Evolutionary conservation across 37 sponge, comb jelly and placozoan genomes (phyloP).

Genomic region (Amphimedon queenslandica): DNA sequence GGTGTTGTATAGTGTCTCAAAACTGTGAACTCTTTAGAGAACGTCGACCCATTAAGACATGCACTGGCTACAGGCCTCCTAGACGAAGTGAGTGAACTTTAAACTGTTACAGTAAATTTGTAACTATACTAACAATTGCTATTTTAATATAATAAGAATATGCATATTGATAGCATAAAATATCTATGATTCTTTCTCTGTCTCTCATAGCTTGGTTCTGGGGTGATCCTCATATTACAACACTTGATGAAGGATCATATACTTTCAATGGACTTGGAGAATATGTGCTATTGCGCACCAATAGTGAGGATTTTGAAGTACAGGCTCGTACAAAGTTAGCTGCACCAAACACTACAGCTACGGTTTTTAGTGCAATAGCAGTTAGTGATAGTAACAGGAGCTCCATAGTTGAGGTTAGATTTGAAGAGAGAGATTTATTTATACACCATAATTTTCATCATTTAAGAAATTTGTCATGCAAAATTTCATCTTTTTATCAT

Average conservation of each 20-base stretch:
- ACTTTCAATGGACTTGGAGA: conserved; percentile 15
- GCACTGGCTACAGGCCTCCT: no score
- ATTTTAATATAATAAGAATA: no score
- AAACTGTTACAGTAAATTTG: no score
- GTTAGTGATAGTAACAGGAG: background rate
- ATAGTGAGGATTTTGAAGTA: background rate
- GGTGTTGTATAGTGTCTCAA: background rate
- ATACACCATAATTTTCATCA: no score
- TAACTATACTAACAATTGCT: no score
- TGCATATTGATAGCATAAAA: no score
- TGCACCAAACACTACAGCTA: background rate
- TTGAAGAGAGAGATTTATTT: background rate
- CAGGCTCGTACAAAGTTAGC: background rate
- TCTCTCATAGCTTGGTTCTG: background rate
- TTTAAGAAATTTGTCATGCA: no score
- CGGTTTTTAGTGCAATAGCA: background rate
- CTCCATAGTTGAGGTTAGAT: background rate
- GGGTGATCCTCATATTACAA: conserved; percentile 11
- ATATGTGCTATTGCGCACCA: background rate
- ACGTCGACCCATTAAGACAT: no score
- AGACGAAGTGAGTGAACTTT: no score
- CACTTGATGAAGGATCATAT: background rate
- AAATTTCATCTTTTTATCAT: no score
- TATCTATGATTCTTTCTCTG: background rate
- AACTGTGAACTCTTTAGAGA: background rate